Evolutionary conservation across 2,797 vertebrate genomes (phyloP).

Genomic region (Simalia tracyae): DNA sequence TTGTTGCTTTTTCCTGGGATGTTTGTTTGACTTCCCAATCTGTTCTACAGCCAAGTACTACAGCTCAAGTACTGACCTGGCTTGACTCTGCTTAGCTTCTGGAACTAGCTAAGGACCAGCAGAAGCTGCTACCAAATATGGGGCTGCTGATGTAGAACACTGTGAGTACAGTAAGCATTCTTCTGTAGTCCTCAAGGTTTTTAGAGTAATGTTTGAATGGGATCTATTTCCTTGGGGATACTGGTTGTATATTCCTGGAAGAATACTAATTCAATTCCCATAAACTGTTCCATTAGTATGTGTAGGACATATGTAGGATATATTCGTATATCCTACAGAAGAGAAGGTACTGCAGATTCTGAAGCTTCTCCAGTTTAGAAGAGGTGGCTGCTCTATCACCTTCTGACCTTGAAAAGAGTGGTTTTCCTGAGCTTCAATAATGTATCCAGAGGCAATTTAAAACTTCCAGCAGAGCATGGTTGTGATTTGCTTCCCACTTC

Average conservation of each 20-base stretch:
- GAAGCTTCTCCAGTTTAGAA: not conserved
- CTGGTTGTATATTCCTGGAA: not conserved
- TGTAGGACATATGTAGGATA: not conserved
- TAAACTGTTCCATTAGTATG: not conserved
- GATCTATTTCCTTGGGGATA: not conserved
- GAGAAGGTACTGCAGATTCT: not conserved
- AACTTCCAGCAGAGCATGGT: constrained; percentile 18
- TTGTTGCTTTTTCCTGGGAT: not conserved
- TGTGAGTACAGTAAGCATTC: not conserved
- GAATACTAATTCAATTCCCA: not conserved
- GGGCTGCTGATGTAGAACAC: not conserved
- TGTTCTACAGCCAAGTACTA: not conserved
- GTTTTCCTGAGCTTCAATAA: constrained; percentile 3
- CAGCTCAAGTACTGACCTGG: not conserved
- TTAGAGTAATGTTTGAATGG: not conserved
- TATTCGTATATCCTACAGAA: not conserved
- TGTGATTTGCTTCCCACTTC: constrained; percentile 17
- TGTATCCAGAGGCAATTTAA: constrained; percentile 22
- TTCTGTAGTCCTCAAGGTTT: not conserved
- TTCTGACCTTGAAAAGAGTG: constrained; percentile 28
- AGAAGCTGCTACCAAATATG: not conserved
- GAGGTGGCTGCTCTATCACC: not conserved
- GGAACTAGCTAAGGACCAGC: not conserved
- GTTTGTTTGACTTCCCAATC: not conserved
- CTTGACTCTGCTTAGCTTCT: not conserved